Conservation (phyloP, 1,140 invertebrate genomes). For the Spodoptera litura region DNA sequence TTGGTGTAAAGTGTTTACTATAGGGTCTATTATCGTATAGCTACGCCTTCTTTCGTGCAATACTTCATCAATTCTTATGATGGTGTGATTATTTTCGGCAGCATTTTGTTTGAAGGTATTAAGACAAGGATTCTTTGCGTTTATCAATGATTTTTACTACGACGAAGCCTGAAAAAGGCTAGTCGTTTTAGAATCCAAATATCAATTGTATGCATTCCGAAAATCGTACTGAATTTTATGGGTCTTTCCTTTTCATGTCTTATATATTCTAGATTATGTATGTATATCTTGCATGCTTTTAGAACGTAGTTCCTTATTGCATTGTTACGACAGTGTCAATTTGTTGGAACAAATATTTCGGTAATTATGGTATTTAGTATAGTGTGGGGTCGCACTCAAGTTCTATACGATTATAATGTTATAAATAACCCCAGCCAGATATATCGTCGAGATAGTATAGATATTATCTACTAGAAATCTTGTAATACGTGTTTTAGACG, state of each 20-base stretch:
- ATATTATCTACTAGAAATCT: neutral
- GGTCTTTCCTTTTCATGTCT: constrained; percentile 27
- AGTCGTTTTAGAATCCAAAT: neutral
- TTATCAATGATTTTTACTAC: neutral
- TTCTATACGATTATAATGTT: neutral
- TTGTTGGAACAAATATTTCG: constrained; percentile 27
- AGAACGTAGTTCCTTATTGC: constrained; percentile 23
- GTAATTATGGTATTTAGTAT: constrained; percentile 18
- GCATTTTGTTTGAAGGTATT: constrained; percentile 20
- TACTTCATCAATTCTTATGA: constrained; percentile 21
- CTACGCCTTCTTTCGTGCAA: constrained; percentile 11
- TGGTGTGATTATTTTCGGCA: constrained; percentile 4
- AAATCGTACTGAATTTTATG: constrained; percentile 50
- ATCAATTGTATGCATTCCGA: constrained; percentile 50
- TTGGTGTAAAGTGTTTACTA: constrained; percentile 54
- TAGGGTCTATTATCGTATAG: constrained; percentile 13
- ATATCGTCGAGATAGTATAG: neutral
- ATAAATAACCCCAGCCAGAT: neutral
- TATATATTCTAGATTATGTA: neutral
- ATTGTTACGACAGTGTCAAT: constrained; percentile 54
- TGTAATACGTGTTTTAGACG: constrained; percentile 7
- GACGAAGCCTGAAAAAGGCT: neutral
- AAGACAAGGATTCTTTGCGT: constrained; percentile 22
- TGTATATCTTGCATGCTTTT: constrained; percentile 13
- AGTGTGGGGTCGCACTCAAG: constrained; percentile 35